Percentiles rank a stretch among this genome's conserved stretches.
These are phyloP conservation scores for Eleutherodactylus coqui DNA, from an alignment of 2,797 vertebrate genomes.

Conservation along the genomic window DNA sequence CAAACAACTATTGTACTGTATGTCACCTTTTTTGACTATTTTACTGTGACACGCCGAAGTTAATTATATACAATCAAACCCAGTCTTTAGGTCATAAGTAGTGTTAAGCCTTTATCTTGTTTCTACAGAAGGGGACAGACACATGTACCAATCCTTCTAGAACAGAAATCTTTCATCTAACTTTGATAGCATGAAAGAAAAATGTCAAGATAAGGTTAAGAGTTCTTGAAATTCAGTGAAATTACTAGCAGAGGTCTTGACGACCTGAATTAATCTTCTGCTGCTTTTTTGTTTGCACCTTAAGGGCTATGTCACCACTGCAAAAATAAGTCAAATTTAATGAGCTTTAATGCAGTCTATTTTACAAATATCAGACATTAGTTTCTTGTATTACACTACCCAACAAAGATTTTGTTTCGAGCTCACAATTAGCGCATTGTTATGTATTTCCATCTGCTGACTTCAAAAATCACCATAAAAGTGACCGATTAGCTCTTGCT, in stretches of 20 bases:
- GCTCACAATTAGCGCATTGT: too few species aligned
- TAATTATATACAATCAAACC: too few species aligned
- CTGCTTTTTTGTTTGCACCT: not conserved
- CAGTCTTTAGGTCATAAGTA: too few species aligned
- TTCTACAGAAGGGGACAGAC: not conserved
- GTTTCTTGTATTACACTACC: not conserved
- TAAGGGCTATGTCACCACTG: not conserved
- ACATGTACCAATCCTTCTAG: not conserved
- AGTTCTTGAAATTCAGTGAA: slow-evolving; percentile 29
- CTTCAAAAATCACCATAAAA: too few species aligned
- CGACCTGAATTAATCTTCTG: slow-evolving; percentile 19
- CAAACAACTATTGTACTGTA: too few species aligned
- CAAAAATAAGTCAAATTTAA: slow-evolving; percentile 8
- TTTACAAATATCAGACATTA: slow-evolving; percentile 21
- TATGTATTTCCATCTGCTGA: too few species aligned
- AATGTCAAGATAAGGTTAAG: slow-evolving; percentile 9
- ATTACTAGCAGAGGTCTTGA: slow-evolving; percentile 1
- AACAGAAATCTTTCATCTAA: not conserved
- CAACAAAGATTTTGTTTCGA: too few species aligned
- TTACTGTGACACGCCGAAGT: not conserved
- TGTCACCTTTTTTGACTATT: too few species aligned
- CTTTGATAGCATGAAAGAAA: not conserved
- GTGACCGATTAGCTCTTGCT: too few species aligned
- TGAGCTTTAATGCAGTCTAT: slow-evolving; percentile 6
- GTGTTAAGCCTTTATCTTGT: not conserved